Base-by-base conservation (phyloP, 2,113 vertebrate genomes). In the Muntiacus muntjak region DNA sequence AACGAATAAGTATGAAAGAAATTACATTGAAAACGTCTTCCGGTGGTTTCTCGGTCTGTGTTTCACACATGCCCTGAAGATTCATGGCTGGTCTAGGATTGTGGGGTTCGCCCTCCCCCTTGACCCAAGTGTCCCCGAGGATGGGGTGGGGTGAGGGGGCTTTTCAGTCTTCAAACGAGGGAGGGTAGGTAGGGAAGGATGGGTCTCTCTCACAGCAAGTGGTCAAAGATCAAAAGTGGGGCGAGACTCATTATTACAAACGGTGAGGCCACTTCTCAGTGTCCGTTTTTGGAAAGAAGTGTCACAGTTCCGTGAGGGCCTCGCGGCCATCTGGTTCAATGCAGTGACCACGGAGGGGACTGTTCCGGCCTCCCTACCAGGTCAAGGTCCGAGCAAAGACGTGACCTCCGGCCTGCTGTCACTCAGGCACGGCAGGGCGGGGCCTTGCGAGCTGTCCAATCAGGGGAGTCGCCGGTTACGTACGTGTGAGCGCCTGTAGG, bases 371-470 rank as follows among this genome's bases (percentile, higher is more conserved):
- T 40, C 10, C 6, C 11, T 7, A 23, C 21, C 30, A 4, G 11
- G 33, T n/a, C 71, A 40, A 95, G 58, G 87, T 87, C 60, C 6
- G 6, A 43, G 40, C 52, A 45, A 79, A n/a, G 21, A 10, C 6
- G 3, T 1, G 58, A 58, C 71, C 95, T 79, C 64, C 33, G 2
- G 19, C 50, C 50, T 4, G 13, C 47, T 52, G 86, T 85, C 79
- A 30, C 67, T 79, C 57, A n/a, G 40, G 28, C 64, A 0, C 11
- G 7, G 16, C n/a, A 17, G 71, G 93, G 87, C 26, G 81, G 90
- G 86, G n/a, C 13, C 52, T 26, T 14, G 3, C 0, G 21, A 52
- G 5, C 58, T 15, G 43, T 45, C 96, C 96, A 97, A 93, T 97
- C 86, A 81, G 52, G n/a, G 23, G n/a, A n/a, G 57, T 64, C 86